Percentiles rank a stretch among this genome's conserved stretches.
phyloP scores from a whole-genome alignment of 2,797 vertebrate genomes.

The Nothura maculosa region DNA sequence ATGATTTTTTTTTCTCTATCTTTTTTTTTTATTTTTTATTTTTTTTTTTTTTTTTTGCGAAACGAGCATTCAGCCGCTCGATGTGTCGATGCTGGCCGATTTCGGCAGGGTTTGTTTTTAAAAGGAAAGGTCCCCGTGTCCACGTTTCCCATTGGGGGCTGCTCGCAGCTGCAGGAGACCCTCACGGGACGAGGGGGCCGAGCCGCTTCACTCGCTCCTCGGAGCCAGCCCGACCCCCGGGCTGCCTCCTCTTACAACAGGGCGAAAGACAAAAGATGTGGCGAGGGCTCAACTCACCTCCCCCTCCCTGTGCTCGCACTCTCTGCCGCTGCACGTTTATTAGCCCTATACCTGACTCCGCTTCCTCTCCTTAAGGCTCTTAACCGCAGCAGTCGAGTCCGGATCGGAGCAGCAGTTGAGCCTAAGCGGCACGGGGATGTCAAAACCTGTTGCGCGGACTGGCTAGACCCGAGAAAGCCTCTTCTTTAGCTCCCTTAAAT shows the following conservation, averaged over 20 bases:
- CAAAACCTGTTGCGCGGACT: constrained; percentile 37
- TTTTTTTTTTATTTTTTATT: no score
- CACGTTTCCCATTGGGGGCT: background rate
- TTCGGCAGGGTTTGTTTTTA: background rate
- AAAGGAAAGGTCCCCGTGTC: background rate
- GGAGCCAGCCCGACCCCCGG: background rate
- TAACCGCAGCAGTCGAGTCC: background rate
- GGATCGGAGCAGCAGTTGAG: constrained; percentile 17
- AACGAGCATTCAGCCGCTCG: background rate
- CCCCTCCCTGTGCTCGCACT: background rate
- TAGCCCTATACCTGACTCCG: background rate
- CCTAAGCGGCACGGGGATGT: constrained; percentile 12
- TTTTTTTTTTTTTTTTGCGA: background rate
- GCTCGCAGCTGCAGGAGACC: background rate
- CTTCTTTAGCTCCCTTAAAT: constrained; percentile 24
- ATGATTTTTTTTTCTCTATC: background rate
- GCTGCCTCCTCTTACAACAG: background rate
- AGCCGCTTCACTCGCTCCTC: background rate
- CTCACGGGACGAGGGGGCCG: background rate
- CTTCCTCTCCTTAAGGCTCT: constrained; percentile 18
- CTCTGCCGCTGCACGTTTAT: background rate
- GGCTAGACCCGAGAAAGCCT: background rate
- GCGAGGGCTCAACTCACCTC: background rate
- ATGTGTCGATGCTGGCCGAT: background rate
- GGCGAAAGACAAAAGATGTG: background rate